Evolutionary conservation across 2,888 invertebrate species (phyloP), one percentile per base, ranked within the genome.

Genomic region (Patella caerulea): DNA sequence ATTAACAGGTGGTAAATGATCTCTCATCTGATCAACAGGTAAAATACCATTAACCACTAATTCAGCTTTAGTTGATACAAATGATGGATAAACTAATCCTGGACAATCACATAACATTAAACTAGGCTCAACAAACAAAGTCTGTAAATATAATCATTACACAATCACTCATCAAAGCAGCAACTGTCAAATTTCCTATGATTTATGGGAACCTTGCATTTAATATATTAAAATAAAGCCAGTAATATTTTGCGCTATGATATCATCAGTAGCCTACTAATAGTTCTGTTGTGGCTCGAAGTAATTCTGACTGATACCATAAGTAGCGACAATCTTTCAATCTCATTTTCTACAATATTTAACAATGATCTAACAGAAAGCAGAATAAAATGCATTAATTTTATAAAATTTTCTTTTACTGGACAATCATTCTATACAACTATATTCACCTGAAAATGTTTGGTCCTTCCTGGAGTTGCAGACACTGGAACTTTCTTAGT

Each of bases 401-500:
- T 52, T 14, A 71, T 24, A 24, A 17, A 15, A 71, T 19, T 7
- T 11, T 24, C 34, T 52, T 56, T 55, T 29, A 52, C 53, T 5
- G 5, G n/a, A 54, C 24, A 14, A 72, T 4, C n/a, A 34, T 19
- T 29, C 75, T n/a, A 0, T n/a, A 71, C 7, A 17, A 54, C 9
- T 74, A 15, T 14, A 54, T 76, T 85, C 88, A 93, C 93, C 92
- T 94, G 94, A 87, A 99, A 97, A 92, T 99, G 99, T 86, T 99
- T 97, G 0, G 99, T 99, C 93, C 99, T 98, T 5, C 99, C 99
- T 0, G 99, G 99, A 81, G 99, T 99, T 0, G 98, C 96, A 2
- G 99, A 99, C 0, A 99, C 99, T 1, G 98, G 96, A 0, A 93
- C 93, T 87, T 93, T 93, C 90, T 94, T 99, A 55, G 94, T 94